These are phyloP conservation scores for Platorchestia sp. DNA, from an alignment of 1,140 invertebrate genomes.

Conservation along the genomic window DNA sequence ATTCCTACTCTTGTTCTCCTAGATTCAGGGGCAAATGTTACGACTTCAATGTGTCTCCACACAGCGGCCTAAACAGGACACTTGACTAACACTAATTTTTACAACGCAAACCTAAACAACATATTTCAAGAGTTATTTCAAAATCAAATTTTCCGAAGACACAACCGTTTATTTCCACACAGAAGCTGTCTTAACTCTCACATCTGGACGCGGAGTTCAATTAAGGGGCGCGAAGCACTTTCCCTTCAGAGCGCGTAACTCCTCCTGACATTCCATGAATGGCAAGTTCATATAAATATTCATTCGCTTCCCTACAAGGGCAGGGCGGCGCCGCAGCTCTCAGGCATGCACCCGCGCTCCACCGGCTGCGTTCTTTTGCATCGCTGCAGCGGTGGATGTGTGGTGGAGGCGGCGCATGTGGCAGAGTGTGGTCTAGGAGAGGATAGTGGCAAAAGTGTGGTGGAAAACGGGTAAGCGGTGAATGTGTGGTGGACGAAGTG, in stretches of 20 bases:
- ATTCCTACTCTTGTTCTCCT: too few species aligned
- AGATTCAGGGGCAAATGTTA: too few species aligned
- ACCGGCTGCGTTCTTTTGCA: background rate
- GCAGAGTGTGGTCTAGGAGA: too few species aligned
- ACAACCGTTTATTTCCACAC: background rate
- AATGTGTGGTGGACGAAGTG: background rate
- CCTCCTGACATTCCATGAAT: background rate
- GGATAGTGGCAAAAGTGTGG: too few species aligned
- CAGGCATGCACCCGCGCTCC: background rate
- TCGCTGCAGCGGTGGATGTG: too few species aligned
- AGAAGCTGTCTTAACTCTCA: background rate
- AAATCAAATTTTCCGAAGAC: too few species aligned
- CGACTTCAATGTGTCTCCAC: too few species aligned
- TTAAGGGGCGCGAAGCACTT: background rate
- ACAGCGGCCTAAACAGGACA: too few species aligned
- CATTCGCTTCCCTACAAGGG: background rate
- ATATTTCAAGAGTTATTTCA: too few species aligned
- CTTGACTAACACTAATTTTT: too few species aligned
- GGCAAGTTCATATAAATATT: background rate
- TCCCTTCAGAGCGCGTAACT: background rate
- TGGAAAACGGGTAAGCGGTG: background rate
- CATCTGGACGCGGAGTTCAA: background rate
- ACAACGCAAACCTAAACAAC: too few species aligned
- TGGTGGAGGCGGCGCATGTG: too few species aligned
- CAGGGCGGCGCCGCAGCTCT: background rate